Evolutionary conservation across 2,888 invertebrate genomes (phyloP).

Genomic region (Lysandra bellargus): DNA sequence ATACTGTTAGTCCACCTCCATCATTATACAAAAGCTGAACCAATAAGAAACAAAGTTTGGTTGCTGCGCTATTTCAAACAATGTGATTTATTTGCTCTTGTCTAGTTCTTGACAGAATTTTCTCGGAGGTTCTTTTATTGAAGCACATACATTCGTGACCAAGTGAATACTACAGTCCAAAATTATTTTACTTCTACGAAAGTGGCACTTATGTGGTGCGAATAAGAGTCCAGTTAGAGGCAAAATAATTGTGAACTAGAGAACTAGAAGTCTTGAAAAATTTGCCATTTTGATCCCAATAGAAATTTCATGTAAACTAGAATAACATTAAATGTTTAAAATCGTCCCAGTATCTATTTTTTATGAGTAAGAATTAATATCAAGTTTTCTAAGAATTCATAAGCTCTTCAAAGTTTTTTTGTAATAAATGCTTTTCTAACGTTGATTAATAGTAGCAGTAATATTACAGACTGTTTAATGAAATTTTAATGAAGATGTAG

Average conservation of each 20-base stretch:
- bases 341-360: too few relatives aligned
- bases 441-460: too few relatives aligned
- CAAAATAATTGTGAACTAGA: not conserved
- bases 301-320: not conserved
- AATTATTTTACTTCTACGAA: not conserved
- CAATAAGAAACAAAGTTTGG: not conserved
- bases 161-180: not conserved
- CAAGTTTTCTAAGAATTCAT: too few relatives aligned
- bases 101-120: not conserved
- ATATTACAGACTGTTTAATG: too few relatives aligned
- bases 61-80: not conserved
- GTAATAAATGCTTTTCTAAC: too few relatives aligned
- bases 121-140: not conserved
- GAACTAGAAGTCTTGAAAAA: not conserved
- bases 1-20: too few relatives aligned
- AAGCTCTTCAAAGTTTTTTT: too few relatives aligned
- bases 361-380: too few relatives aligned
- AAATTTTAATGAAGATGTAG: too few relatives aligned
- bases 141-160: not conserved
- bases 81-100: conserved; percentile 8
- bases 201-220: not conserved
- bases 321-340: not conserved
- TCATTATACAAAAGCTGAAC: too few relatives aligned
- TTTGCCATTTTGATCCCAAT: not conserved
- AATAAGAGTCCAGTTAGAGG: not conserved